Conservation (phyloP, 2,113 vertebrate genomes). For the Pantherophis guttatus region DNA sequence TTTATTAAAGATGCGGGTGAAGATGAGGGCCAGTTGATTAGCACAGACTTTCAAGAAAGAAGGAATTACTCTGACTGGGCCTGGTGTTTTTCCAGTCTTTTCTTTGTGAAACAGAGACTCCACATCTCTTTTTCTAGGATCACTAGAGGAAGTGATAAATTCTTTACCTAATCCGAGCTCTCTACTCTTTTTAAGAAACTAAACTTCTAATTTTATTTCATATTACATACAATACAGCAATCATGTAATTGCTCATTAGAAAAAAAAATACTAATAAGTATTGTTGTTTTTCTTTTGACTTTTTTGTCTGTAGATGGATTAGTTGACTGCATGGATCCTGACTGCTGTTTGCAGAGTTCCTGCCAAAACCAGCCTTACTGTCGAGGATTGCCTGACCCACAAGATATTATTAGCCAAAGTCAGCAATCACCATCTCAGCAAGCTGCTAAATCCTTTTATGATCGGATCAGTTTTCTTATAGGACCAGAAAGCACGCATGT, state of each 20-base stretch:
- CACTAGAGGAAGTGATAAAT: neutral
- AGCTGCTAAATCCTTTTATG: slow-evolving; percentile 91
- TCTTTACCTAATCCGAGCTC: slow-evolving; percentile 20
- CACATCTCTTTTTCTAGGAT: neutral
- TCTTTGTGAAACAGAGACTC: neutral
- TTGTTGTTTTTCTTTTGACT: slow-evolving; percentile 55
- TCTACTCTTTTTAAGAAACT: slow-evolving; percentile 29
- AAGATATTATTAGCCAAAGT: slow-evolving; percentile 80
- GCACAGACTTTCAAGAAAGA: neutral
- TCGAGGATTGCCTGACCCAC: slow-evolving; percentile 88
- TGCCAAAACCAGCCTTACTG: slow-evolving; percentile 94
- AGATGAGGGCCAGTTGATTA: neutral
- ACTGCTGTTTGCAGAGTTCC: slow-evolving; percentile 91
- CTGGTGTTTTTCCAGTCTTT: neutral
- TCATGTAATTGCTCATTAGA: slow-evolving; percentile 4
- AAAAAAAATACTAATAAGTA: slow-evolving; percentile 26
- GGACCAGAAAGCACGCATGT: slow-evolving; percentile 88
- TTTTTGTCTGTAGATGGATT: slow-evolving; percentile 87
- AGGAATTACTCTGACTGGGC: neutral
- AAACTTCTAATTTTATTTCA: slow-evolving; percentile 38
- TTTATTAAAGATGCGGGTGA: neutral
- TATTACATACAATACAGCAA: slow-evolving; percentile 13
- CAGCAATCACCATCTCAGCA: slow-evolving; percentile 80
- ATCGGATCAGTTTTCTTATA: slow-evolving; percentile 88
- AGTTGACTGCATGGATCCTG: slow-evolving; percentile 95